Base-by-base conservation (phyloP, 2,797 vertebrate species). In the Poeciliopsis presidionis region DNA sequence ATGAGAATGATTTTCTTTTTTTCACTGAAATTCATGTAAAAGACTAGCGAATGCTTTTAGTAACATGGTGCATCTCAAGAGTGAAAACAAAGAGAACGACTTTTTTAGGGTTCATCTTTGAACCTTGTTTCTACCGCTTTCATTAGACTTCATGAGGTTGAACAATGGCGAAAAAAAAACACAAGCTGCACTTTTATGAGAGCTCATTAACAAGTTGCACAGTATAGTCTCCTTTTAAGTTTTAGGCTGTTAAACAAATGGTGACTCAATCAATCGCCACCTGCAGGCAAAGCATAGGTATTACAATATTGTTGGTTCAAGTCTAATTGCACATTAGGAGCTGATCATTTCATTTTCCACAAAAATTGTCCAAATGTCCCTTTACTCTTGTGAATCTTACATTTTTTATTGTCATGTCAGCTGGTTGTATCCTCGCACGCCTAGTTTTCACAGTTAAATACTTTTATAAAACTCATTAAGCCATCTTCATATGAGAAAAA, bases 401-500 rank as follows among this genome's bases (percentile, higher is more conserved):
- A 18, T 6, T 59, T n/a, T 14, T 13, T 59, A 33, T 61, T 4
- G 30, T 39, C 16, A 36, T 30, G 33, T 20, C 61, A 36, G 61
- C 18, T 20, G 61, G 61, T 3, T 63, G 33, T 5, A 5, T 22
- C 63, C 1, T 67, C 0, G 39, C 36, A 39, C 18, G 20, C 8
- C 63, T 67, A 39, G 36, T 25, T 67, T 67, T 67, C 8, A 41
- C 9, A 67, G 63, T 5, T 36, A 67, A 25, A 36, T 65, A 39
- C 16, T 22, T 22, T 22, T 8, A 33, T 75, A 81, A 69, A 84
- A 77, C 63, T 36, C 78, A 80, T 75, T 75, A 79, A 86, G 74
- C 72, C 53, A 81, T 81, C 90, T 73, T 79, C 67, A 83, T 53
- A 75, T 73, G 83, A 53, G 43, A 78, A 81, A 86, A 41, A 47